phyloP scores from a whole-genome alignment of 2,797 vertebrate genomes.

The Pteronotus mesoamericanus region DNA sequence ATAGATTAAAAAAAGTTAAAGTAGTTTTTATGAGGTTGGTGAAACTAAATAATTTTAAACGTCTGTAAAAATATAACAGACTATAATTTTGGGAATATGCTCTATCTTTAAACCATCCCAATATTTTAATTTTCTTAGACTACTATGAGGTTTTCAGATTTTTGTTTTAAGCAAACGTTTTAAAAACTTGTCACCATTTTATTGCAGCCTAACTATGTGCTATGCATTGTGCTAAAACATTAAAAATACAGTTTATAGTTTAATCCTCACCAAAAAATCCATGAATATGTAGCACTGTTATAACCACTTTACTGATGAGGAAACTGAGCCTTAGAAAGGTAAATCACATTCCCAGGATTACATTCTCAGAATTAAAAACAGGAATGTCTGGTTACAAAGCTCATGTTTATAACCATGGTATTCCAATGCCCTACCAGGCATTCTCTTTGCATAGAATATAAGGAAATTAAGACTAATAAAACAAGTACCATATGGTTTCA shows the following conservation, averaged over 20 bases:
- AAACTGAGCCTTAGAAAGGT: background rate
- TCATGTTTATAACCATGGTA: background rate
- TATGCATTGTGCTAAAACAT: background rate
- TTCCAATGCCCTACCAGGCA: background rate
- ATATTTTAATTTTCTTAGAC: slow-evolving; percentile 10
- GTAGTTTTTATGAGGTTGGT: background rate
- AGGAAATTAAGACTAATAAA: background rate
- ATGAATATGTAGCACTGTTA: background rate
- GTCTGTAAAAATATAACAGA: background rate
- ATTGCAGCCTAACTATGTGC: background rate
- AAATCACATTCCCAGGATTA: background rate
- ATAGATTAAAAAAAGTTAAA: background rate
- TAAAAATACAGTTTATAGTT: background rate
- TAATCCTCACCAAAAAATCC: background rate
- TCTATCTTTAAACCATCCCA: background rate
- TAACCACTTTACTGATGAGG: background rate
- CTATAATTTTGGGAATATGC: background rate
- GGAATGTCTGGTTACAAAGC: background rate
- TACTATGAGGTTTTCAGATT: background rate
- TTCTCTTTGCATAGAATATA: background rate
- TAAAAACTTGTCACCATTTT: background rate
- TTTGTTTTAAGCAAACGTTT: background rate
- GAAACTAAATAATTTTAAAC: slow-evolving; percentile 33
- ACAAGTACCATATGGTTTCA: too few species aligned
- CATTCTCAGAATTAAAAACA: background rate